Evolutionary conservation across 2,888 invertebrate genomes (phyloP).

Genomic region (Mesorhabditis belari): DNA sequence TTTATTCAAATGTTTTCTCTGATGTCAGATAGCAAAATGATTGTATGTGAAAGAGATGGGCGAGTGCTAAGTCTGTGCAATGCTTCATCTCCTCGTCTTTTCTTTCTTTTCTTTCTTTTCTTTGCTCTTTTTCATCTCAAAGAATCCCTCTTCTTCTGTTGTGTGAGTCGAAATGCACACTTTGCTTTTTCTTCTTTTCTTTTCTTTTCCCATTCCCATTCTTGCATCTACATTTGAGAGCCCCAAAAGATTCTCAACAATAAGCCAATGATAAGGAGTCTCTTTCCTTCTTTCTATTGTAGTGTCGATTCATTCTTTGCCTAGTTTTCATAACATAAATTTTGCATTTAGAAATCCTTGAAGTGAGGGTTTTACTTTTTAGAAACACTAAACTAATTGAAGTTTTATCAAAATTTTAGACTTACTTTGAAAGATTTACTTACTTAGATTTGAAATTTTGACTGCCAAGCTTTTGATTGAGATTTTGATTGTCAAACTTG

Average conservation of each 20-base stretch:
- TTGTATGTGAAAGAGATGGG: no score
- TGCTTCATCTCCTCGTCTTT: constrained; percentile 5
- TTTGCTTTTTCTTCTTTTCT: not conserved
- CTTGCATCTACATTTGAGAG: constrained; percentile 4
- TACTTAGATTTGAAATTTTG: no score
- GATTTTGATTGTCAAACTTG: no score
- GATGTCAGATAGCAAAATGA: no score
- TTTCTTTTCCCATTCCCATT: not conserved
- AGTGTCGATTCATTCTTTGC: not conserved
- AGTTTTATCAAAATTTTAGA: no score
- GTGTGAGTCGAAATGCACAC: no score
- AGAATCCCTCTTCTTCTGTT: no score
- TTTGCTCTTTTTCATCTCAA: not conserved
- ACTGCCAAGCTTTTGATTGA: no score
- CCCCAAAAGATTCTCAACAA: not conserved
- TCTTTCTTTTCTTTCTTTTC: not conserved
- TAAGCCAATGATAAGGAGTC: not conserved
- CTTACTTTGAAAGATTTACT: no score
- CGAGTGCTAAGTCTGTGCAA: not conserved
- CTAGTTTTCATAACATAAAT: not conserved
- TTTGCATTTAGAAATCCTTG: not conserved
- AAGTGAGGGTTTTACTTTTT: no score
- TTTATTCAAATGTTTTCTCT: no score
- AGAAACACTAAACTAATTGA: no score
- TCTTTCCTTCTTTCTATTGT: not conserved